Base-by-base conservation (phyloP, 2,888 invertebrate species). In the Cosmopolites sordidus region DNA sequence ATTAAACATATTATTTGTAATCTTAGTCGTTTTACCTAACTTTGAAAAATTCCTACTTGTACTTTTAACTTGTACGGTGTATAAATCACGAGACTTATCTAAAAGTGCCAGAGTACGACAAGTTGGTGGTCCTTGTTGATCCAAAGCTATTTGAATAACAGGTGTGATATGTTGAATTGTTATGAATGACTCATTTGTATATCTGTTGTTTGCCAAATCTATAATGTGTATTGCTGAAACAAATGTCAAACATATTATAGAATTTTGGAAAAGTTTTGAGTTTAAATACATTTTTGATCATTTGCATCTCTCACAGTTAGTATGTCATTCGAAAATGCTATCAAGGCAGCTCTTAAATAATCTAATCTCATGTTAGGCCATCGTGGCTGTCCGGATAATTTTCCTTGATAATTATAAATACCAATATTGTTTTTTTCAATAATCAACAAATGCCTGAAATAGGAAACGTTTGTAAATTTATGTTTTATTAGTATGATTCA, bases 321-420 rank as follows among this genome's bases (percentile, higher is more conserved):
- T 1, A 89, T 84, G 71, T 99, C 97, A 37, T 88, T 83, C 16
- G 92, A 91, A 33, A 99, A 73, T 0, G 92, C 87, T 11, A 95
- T 80, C 6, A 86, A 85, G 33, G 84, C 82, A 54, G 81, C 76
- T 61, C 87, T 88, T 12, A 97, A 75, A 33, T 83, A 81, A 66
- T 96, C 95, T 1, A 89, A 83, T 54, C 90, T 82, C 73, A 92
- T 86, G 40, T 90, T 88, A 2, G 85, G 83, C 84, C 91, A 92
- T 50, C 88, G 84, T 0, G 96, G 92, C 62, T 88, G 86, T 8
- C 92, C 86, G 16, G 92, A 77, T 38, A 92, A 76, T 42, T 94
- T 82, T 0, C 98, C 98, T 71, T 96, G 94, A 67, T 95, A 99
- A 54, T 89, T 92, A 73, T 95, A 95, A 4, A 98, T 80, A 60